Base-by-base conservation (phyloP, 1,140 invertebrate species). In the Bombus balteatus region DNA sequence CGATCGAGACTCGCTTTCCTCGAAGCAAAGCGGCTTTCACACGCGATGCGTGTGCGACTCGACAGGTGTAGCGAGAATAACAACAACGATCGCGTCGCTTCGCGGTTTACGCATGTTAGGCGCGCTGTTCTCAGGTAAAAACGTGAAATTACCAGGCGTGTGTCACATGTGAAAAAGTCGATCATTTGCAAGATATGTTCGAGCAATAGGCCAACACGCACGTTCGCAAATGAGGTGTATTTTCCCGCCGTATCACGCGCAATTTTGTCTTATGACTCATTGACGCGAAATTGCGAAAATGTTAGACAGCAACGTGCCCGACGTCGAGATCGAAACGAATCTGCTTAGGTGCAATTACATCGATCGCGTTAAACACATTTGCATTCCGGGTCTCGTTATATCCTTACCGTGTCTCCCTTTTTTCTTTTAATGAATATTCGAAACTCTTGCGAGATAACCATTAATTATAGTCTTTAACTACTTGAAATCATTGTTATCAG, bases 181-280 rank as follows among this genome's bases (percentile, higher is more conserved):
- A 53, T 66, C 59, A 32, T 15, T 47, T 62, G 65, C 34, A 22
- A 41, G 72, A 53, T 53, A 65, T 41, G 34, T 59, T 66, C 65
- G 57, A 75, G 80, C 70, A 28, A 41, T 43, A 89, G 78, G 9
- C 15, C 25, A 66, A 89, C 32, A 73, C 70, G 62, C 39, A 37
- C 22, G 53, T 87, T 71, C 68, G 70, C 72, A 62, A 85, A 86
- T 34, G 28, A 32, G 10, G 4, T 59, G 47, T 83, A 72, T 87
- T 85, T 90, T 87, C 34, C 81, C 74, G 47, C 28, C 66, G 41
- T 62, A 65, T 81, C 47, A 62, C 43, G 65, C 15, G 84, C 73
- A 47, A 83, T 86, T 80, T 65, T 37, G 1, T 59, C 57, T 53
- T 34, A 34, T 89, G 85, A 87, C 80, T 89, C 88, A 53, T 22